A percentile compares a stretch with the other conserved stretches of the same genome.
Evolutionary conservation across 2,113 vertebrate species (phyloP).

Genomic region (Triplophysa tibetana): DNA sequence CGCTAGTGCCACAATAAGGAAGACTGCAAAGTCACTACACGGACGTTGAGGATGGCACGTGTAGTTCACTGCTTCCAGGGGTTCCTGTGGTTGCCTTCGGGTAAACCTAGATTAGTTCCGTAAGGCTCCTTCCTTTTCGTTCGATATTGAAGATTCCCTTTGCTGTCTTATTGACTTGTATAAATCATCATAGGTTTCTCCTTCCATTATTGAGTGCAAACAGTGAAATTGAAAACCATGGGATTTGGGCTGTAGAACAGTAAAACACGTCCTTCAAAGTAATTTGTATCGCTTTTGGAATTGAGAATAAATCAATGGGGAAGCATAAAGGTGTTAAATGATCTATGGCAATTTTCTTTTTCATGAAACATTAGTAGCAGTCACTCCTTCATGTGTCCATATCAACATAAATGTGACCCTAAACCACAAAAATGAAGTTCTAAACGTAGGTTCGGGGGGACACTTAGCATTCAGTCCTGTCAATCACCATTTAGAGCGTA

Average conservation of each 20-base stretch:
- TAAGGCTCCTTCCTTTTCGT: background rate
- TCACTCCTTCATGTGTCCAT: too few relatives aligned
- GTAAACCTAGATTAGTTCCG: slow-evolving; percentile 25
- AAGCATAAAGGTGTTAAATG: too few relatives aligned
- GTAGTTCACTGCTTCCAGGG: background rate
- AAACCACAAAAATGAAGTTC: too few relatives aligned
- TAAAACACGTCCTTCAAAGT: background rate
- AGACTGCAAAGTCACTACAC: background rate
- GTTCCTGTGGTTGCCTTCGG: background rate
- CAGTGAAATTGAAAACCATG: too few relatives aligned
- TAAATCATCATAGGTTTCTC: background rate
- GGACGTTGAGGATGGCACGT: background rate
- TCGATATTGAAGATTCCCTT: background rate
- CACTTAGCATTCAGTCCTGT: too few relatives aligned
- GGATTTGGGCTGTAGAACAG: background rate
- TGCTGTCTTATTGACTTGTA: slow-evolving; percentile 7
- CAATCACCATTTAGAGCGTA: too few relatives aligned
- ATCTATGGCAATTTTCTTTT: too few relatives aligned
- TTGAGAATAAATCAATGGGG: background rate
- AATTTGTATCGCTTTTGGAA: background rate
- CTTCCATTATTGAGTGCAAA: background rate
- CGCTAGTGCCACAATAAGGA: background rate
- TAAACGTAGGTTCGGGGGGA: too few relatives aligned
- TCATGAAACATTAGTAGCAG: too few relatives aligned
- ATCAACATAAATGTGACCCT: too few relatives aligned